Evolutionary conservation across 2,797 vertebrate genomes (phyloP).

Genomic region (Morus bassanus): DNA sequence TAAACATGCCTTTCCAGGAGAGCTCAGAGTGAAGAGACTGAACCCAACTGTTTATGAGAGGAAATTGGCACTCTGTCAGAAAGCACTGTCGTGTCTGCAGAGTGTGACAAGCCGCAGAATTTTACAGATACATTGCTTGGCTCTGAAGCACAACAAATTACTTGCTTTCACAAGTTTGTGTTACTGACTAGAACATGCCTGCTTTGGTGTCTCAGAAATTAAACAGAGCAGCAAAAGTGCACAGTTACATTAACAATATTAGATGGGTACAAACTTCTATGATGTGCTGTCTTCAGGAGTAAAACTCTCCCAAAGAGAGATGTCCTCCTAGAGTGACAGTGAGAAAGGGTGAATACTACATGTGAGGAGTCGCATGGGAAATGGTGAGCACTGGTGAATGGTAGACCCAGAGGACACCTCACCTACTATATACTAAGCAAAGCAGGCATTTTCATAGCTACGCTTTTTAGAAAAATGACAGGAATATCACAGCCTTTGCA

Average conservation of each 20-base stretch:
- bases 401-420: neutral
- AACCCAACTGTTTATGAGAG: neutral
- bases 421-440: neutral
- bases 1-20: neutral
- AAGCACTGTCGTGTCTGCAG: neutral
- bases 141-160: conserved; percentile 13
- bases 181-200: neutral
- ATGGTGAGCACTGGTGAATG: neutral
- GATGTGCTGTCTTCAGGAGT: neutral
- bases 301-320: neutral
- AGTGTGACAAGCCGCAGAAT: neutral
- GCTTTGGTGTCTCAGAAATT: neutral
- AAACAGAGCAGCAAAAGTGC: neutral
- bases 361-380: neutral
- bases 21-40: neutral
- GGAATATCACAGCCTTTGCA: neutral
- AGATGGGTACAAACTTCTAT: neutral
- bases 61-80: neutral
- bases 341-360: neutral
- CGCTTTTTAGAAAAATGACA: neutral
- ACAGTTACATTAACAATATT: neutral
- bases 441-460: neutral
- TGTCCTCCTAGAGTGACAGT: neutral
- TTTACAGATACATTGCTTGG: neutral
- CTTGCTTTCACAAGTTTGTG: neutral